phyloP scores from a whole-genome alignment of 2,888 invertebrate species.

The Drosophila heteroneura region DNA sequence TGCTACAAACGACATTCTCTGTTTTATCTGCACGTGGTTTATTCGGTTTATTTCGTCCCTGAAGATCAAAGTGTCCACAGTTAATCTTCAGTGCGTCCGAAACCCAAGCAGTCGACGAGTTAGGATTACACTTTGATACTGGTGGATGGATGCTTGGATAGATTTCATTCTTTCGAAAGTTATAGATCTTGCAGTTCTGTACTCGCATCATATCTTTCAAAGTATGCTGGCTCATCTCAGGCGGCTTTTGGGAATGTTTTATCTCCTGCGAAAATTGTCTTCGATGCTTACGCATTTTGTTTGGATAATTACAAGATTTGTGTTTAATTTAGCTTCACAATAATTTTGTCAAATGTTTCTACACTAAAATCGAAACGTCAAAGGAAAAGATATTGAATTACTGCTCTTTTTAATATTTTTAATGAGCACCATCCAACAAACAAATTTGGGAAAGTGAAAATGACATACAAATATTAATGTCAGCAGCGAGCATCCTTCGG shows the following conservation, averaged over 20 bases:
- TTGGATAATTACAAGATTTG: neutral
- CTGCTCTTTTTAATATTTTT: neutral
- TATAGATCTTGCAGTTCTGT: slow-evolving; percentile 21
- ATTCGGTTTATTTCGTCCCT: neutral
- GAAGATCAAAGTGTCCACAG: neutral
- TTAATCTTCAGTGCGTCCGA: slow-evolving; percentile 17
- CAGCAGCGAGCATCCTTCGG: neutral
- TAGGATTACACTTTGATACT: slow-evolving; percentile 11
- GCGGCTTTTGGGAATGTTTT: neutral
- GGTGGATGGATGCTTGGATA: slow-evolving; percentile 37
- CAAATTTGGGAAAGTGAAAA: slow-evolving; percentile 39
- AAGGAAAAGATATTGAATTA: neutral
- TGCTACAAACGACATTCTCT: neutral
- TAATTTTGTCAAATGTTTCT: slow-evolving; percentile 30
- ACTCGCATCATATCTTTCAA: slow-evolving; percentile 27
- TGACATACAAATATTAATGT: slow-evolving; percentile 44
- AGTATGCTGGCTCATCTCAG: neutral
- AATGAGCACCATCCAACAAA: slow-evolving; percentile 55
- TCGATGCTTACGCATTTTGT: slow-evolving; percentile 26
- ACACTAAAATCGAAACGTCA: slow-evolving; percentile 12
- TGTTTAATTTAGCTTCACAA: slow-evolving; percentile 18
- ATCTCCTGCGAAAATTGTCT: neutral
- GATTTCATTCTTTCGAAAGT: slow-evolving; percentile 15
- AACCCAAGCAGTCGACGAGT: slow-evolving; percentile 8
- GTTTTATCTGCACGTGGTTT: neutral